phyloP scores from a whole-genome alignment of 2,113 vertebrate genomes.

The Lathamus discolor region DNA sequence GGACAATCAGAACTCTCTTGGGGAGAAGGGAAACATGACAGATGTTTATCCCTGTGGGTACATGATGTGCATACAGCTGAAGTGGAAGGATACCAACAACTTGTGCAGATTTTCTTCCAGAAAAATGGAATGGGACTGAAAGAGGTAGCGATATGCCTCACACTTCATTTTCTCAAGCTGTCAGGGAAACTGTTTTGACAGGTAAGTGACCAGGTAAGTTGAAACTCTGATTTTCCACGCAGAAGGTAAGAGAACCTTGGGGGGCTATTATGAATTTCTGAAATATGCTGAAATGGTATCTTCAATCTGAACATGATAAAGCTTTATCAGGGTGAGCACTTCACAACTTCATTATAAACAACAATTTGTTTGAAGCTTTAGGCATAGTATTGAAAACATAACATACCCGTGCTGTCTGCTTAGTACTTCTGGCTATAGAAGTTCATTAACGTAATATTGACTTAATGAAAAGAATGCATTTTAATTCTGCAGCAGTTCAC shows the following conservation, averaged over 20 bases:
- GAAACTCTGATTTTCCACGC: neutral
- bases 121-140: neutral
- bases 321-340: slow-evolving; percentile 18
- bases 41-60: neutral
- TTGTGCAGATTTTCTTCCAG: neutral
- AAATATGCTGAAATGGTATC: slow-evolving; percentile 15
- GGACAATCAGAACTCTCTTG: neutral
- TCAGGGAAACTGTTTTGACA: neutral
- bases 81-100: neutral
- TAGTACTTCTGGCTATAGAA: neutral
- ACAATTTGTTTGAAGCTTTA: slow-evolving; percentile 9
- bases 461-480: slow-evolving; percentile 16
- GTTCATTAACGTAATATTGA: neutral
- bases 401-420: neutral
- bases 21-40: neutral
- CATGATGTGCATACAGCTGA: accelerated
- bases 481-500: slow-evolving; percentile 24
- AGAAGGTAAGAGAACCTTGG: slow-evolving; percentile 17
- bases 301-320: slow-evolving; percentile 34
- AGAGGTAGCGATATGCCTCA: neutral
- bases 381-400: neutral
- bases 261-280: slow-evolving; percentile 1
- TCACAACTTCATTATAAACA: slow-evolving; percentile 50
- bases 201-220: slow-evolving; percentile 7
- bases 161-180: neutral